phyloP scores from a whole-genome alignment of 2,797 vertebrate species.

The Dipus sagitta region DNA sequence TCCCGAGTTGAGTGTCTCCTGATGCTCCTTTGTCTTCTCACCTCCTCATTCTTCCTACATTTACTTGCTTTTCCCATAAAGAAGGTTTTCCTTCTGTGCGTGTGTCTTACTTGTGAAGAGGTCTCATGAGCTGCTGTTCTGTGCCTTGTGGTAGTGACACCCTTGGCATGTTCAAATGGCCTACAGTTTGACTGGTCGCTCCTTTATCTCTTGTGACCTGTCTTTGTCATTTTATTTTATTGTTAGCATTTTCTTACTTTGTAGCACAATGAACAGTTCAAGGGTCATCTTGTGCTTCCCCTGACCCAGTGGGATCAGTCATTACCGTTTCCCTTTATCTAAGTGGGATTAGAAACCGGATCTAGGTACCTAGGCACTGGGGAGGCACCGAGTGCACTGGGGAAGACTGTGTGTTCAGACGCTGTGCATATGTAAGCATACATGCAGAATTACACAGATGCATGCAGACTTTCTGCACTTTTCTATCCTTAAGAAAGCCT shows the following conservation, averaged over 20 bases:
- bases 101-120: background rate
- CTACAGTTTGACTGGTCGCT: background rate
- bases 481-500: background rate
- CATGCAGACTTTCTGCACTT: background rate
- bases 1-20: background rate
- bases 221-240: background rate
- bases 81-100: background rate
- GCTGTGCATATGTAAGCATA: background rate
- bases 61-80: background rate
- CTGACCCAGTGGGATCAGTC: background rate
- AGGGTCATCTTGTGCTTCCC: background rate
- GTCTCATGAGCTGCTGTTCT: background rate
- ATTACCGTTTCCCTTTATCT: slow-evolving; percentile 41
- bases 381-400: too few relatives aligned
- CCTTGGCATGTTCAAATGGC: background rate
- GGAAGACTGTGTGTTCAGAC: background rate
- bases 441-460: background rate
- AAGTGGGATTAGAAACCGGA: background rate
- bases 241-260: background rate
- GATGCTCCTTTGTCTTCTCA: background rate
- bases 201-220: slow-evolving; percentile 17
- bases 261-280: background rate
- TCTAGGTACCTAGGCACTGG: background rate
- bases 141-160: background rate
- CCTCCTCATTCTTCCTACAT: background rate